These are phyloP conservation scores for Paracentrotus lividus DNA, from an alignment of 53 echinoderm and acorn worm genomes.

Conservation along the genomic window DNA sequence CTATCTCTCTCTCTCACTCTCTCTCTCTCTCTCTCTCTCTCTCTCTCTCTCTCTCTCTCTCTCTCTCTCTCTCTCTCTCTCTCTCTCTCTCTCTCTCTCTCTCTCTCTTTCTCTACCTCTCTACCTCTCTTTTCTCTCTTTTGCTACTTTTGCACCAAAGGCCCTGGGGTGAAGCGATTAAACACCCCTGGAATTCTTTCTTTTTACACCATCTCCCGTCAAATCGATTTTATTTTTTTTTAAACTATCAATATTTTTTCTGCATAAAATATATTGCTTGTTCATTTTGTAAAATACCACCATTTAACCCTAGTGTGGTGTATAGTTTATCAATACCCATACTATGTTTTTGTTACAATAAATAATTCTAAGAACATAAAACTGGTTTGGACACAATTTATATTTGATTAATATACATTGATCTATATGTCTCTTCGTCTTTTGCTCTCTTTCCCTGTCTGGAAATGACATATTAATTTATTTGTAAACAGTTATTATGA, in stretches of 20 bases:
- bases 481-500: too few species aligned
- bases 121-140: neutral
- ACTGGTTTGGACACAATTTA: too few species aligned
- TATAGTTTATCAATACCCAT: neutral
- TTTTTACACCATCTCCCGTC: neutral
- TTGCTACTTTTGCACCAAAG: neutral
- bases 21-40: neutral
- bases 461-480: too few species aligned
- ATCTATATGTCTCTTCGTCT: neutral
- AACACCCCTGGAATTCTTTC: conserved; percentile 36
- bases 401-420: too few species aligned
- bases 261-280: neutral
- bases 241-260: conserved; percentile 26
- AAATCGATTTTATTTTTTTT: conserved; percentile 1
- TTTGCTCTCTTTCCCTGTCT: neutral
- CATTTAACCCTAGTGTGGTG: neutral
- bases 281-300: neutral
- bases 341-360: neutral
- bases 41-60: neutral
- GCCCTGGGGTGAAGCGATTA: conserved; percentile 28
- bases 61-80: neutral
- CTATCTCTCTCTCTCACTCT: neutral
- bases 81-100: neutral
- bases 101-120: neutral
- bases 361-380: too few species aligned